These are phyloP conservation scores for Ylistrum balloti DNA, from an alignment of 1,140 invertebrate genomes.

Conservation along the genomic window DNA sequence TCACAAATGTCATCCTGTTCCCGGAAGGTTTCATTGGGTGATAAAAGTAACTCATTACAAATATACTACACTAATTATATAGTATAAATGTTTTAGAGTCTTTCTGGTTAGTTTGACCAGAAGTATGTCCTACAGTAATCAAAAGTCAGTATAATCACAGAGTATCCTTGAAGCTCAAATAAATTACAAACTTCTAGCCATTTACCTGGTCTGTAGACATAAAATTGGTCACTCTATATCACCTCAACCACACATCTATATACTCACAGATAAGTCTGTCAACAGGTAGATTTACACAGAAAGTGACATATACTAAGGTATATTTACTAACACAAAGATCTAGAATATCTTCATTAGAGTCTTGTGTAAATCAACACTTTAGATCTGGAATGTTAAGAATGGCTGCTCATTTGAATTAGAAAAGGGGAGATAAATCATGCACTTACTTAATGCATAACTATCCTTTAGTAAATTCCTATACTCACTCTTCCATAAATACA, in stretches of 20 bases:
- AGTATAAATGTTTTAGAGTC: neutral
- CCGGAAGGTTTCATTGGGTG: neutral
- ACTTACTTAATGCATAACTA: no score
- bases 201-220: neutral
- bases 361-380: neutral
- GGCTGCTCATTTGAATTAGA: neutral
- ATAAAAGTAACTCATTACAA: neutral
- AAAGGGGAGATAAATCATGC: neutral
- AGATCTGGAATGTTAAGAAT: neutral
- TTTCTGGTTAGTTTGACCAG: neutral
- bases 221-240: neutral
- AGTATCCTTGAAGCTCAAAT: neutral
- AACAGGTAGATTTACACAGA: constrained; percentile 17
- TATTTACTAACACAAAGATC: neutral
- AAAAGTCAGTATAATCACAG: no score
- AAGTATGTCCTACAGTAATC: neutral
- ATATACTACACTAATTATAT: neutral
- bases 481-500: no score
- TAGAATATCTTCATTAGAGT: neutral
- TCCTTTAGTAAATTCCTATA: no score
- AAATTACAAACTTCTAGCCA: neutral
- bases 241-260: neutral
- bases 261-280: neutral
- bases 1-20: no score
- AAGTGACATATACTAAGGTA: neutral